Percentiles rank a stretch among this genome's conserved stretches.
Evolutionary conservation across 2,888 invertebrate species (phyloP).

Genomic region (Lamellibrachia columna): DNA sequence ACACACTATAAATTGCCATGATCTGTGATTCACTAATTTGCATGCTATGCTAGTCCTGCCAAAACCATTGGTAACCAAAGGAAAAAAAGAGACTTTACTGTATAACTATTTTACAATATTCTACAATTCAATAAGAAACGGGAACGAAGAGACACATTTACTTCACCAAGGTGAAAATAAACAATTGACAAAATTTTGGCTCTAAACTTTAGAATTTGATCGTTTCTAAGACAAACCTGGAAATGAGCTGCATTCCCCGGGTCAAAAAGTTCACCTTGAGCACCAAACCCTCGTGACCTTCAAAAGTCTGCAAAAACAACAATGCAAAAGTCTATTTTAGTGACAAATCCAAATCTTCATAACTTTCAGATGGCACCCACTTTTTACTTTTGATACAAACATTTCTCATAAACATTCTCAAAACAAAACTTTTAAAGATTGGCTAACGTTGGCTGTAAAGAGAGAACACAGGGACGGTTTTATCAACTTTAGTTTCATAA

Average conservation of each 20-base stretch:
- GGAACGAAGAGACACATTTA: not conserved
- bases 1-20: no score
- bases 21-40: not conserved
- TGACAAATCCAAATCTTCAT: not conserved
- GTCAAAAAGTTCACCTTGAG: conserved; percentile 83
- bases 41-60: not conserved
- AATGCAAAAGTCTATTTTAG: not conserved
- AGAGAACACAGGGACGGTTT: not conserved
- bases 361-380: not conserved
- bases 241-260: conserved; percentile 86
- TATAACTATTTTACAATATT: not conserved
- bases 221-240: conserved; percentile 63
- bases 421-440: not conserved
- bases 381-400: not conserved
- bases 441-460: not conserved
- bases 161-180: not conserved
- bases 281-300: conserved; percentile 90
- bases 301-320: conserved; percentile 74
- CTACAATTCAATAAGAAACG: not conserved
- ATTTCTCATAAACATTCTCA: not conserved
- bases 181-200: not conserved
- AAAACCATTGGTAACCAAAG: not conserved
- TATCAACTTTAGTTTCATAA: not conserved
- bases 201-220: not conserved
- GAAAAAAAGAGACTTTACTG: not conserved